Conservation (phyloP, 2,888 invertebrate genomes). For the Orchesella flavescens region DNA sequence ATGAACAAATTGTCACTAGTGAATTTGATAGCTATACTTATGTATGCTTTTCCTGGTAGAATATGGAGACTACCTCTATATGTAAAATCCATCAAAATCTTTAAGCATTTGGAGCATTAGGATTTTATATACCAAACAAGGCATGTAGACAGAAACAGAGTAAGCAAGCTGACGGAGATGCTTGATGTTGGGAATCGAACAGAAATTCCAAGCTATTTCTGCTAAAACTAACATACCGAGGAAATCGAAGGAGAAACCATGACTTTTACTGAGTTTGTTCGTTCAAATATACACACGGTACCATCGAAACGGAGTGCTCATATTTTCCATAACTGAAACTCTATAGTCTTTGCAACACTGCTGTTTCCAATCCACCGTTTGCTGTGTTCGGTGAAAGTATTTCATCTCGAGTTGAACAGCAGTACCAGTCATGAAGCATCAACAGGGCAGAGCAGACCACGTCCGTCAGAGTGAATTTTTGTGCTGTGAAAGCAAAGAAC, state of each 20-base stretch:
- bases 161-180: neutral
- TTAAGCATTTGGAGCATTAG: neutral
- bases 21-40: neutral
- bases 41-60: neutral
- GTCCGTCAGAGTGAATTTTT: neutral
- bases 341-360: neutral
- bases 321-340: neutral
- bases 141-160: neutral
- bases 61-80: neutral
- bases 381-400: neutral
- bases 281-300: neutral
- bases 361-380: neutral
- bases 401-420: constrained; percentile 10
- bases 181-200: neutral
- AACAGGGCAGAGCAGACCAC: constrained; percentile 36
- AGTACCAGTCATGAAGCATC: constrained; percentile 52
- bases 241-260: neutral
- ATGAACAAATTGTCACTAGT: neutral
- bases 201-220: constrained; percentile 2
- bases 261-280: neutral
- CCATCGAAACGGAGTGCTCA: neutral
- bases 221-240: constrained; percentile 6
- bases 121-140: neutral
- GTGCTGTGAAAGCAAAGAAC: neutral
- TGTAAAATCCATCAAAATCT: neutral